A percentile compares a stretch with the other conserved stretches of the same genome.
These are phyloP conservation scores for Crocallis elinguaria DNA, from an alignment of 2,888 invertebrate genomes.

Conservation along the genomic window DNA sequence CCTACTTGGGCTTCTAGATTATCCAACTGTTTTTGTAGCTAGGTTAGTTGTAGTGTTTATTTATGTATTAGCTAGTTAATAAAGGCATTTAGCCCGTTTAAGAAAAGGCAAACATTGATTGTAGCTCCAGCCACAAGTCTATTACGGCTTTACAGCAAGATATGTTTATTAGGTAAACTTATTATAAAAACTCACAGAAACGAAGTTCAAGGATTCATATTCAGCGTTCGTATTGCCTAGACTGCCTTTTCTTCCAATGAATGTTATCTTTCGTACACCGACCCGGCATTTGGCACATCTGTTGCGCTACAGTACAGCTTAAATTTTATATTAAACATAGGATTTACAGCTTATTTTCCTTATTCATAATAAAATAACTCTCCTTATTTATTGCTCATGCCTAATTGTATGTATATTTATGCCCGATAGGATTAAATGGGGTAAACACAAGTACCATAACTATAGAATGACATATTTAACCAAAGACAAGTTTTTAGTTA, in stretches of 20 bases:
- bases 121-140: too few relatives aligned
- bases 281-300: conserved; percentile 48
- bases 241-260: conserved; percentile 50
- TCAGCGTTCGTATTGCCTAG: conserved; percentile 33
- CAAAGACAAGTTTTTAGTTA: too few relatives aligned
- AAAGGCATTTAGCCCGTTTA: too few relatives aligned
- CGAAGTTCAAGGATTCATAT: conserved; percentile 19
- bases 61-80: too few relatives aligned
- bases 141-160: conserved; percentile 13
- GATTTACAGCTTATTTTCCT: conserved; percentile 9
- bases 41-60: too few relatives aligned
- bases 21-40: too few relatives aligned
- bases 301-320: conserved; percentile 38
- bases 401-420: too few relatives aligned
- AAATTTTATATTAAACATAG: conserved; percentile 25
- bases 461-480: too few relatives aligned
- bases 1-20: too few relatives aligned
- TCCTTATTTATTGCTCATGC: neutral
- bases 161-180: conserved; percentile 4
- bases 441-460: too few relatives aligned
- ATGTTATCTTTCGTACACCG: conserved; percentile 52
- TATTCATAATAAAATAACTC: neutral
- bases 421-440: too few relatives aligned
- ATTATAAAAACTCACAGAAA: conserved; percentile 12
- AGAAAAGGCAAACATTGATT: too few relatives aligned